phyloP scores from a whole-genome alignment of 2,888 invertebrate species.

The Ochropleura leucogaster region DNA sequence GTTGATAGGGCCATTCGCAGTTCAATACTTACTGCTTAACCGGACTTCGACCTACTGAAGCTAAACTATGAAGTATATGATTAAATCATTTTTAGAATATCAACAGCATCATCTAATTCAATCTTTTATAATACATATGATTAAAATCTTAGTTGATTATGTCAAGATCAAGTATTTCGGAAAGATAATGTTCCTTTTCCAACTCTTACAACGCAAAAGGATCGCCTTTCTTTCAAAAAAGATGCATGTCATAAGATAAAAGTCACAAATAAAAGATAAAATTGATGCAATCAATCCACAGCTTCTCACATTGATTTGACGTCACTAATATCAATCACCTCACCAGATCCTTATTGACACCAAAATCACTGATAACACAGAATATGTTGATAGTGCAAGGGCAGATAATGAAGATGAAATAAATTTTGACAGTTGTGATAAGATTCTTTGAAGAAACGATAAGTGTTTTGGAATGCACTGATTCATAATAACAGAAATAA shows the following conservation, averaged over 20 bases:
- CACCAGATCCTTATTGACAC: conserved; percentile 30
- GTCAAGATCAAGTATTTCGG: background rate
- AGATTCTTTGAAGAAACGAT: conserved; percentile 23
- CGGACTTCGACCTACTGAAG: background rate
- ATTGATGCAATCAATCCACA: conserved; percentile 13
- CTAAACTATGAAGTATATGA: background rate
- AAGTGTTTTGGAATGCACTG: conserved; percentile 26
- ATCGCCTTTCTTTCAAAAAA: background rate
- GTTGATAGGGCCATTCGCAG: too few relatives aligned
- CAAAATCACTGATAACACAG: conserved; percentile 20
- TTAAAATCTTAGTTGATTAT: background rate
- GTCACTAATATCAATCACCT: conserved; percentile 53
- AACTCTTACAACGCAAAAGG: background rate
- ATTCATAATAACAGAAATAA: conserved; percentile 22
- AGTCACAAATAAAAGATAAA: conserved; percentile 14
- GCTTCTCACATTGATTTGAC: conserved; percentile 28
- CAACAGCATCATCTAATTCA: background rate
- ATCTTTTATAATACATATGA: background rate
- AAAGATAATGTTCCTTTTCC: background rate
- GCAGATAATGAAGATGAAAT: conserved; percentile 23
- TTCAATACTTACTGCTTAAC: too few relatives aligned
- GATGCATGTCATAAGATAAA: conserved; percentile 21
- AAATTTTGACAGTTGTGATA: conserved; percentile 28
- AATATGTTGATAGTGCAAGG: conserved; percentile 29
- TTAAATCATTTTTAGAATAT: too few relatives aligned